Base-by-base conservation (phyloP, 2,797 vertebrate species). In the Decapterus maruadsi region DNA sequence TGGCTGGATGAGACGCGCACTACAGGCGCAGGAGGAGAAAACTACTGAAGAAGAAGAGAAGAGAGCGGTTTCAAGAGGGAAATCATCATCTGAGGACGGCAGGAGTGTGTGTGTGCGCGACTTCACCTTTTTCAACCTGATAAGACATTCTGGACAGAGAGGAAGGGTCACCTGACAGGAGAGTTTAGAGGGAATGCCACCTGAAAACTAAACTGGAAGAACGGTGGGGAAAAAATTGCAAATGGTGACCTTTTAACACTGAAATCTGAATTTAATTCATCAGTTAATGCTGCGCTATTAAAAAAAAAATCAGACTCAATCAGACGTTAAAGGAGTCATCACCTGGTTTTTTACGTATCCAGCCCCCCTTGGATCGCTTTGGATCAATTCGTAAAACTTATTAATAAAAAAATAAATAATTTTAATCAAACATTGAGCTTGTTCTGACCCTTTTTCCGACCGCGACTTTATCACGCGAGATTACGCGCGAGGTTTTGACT, bases 91-190 rank as follows among this genome's bases (percentile, higher is more conserved):
- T 76, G 60, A 74, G 54, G 34, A 74, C 58, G 31, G 31, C 31
- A 34, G 31, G 31, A 34, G 26, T 26, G 26, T 26, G 26, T 26
- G 26, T 26, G 26, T 26, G n/a, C n/a, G n/a, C n/a, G n/a, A n/a
- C n/a, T n/a, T n/a, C n/a, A n/a, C n/a, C n/a, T n/a, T n/a, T n/a
- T 12, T 48, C 60, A 78, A 54, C 11, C 48, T 77, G 60, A 62
- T 60, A 4, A 72, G 40, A 65, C 29, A 57, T 45, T 59, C 50
- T 48, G 45, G 54, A 54, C 22, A 48, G 68, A 66, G 26, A 3
- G 26, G 26, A 26, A 3, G 26, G 26, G 26, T 83, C 80, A 75
- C 75, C 69, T 81, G 72, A 50, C 17, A 29, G 48, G 53, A 14
- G 66, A 40, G 57, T 40, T 42, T 36, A 26, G 40, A 54, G 56